Evolutionary conservation across 1,140 invertebrate species (phyloP).

Genomic region (Sycobia sp.): DNA sequence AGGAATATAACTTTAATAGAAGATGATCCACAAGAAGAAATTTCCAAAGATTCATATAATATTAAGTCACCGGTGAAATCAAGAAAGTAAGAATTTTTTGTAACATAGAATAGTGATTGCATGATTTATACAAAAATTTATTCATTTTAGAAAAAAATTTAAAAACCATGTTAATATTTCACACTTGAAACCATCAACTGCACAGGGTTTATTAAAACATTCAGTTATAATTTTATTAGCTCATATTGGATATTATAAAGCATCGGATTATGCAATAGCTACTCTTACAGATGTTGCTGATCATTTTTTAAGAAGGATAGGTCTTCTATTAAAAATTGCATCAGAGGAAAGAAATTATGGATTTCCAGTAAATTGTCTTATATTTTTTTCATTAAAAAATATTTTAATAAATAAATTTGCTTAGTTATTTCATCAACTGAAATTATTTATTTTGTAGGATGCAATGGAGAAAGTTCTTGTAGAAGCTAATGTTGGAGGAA

Average conservation of each 20-base stretch:
- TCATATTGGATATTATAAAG: conserved; percentile 60
- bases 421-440: not conserved
- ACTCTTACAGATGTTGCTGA: conserved; percentile 63
- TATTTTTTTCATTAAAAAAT: not conserved
- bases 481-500: conserved; percentile 64
- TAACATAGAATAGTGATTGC: not conserved
- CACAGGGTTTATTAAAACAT: conserved; percentile 52
- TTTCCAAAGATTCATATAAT: conserved; percentile 41
- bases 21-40: conserved; percentile 36
- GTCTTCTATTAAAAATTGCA: conserved; percentile 61
- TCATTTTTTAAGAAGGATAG: conserved; percentile 63
- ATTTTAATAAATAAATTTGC: not conserved
- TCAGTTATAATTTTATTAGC: conserved; percentile 55
- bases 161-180: conserved; percentile 40
- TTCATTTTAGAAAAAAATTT: conserved; percentile 36
- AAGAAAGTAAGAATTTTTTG: conserved; percentile 40
- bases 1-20: conserved; percentile 48
- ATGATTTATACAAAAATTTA: not conserved
- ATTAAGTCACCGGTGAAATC: conserved; percentile 40
- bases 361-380: conserved; percentile 61
- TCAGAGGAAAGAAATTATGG: conserved; percentile 61
- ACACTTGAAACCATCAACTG: conserved; percentile 48
- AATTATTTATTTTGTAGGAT: conserved; percentile 56
- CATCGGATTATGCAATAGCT: conserved; percentile 63
- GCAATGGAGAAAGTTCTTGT: conserved; percentile 64